phyloP scores from a whole-genome alignment of 2,797 vertebrate species.

The Odontamblyopus lacepedii region DNA sequence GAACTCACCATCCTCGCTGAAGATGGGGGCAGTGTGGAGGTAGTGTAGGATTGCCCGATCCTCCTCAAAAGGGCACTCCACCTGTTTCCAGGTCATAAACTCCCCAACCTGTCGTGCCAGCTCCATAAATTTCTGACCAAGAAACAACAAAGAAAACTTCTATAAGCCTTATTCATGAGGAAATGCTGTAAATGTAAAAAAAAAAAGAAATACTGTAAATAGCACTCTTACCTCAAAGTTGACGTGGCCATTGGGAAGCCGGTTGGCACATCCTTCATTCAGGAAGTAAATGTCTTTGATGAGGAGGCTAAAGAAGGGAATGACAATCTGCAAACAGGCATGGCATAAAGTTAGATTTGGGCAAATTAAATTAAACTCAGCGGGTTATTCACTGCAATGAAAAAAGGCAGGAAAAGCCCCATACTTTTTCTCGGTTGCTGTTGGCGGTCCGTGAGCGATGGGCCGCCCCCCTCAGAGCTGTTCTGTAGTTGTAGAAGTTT shows the following conservation, averaged over 20 bases:
- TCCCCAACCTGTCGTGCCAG: constrained; percentile 92
- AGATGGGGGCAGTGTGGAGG: constrained; percentile 90
- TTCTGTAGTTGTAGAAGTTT: constrained; percentile 96
- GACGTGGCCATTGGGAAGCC: constrained; percentile 90
- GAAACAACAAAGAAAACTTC: background rate
- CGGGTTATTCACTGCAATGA: background rate
- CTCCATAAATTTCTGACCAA: constrained; percentile 90
- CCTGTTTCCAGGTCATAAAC: constrained; percentile 95
- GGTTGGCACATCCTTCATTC: constrained; percentile 92
- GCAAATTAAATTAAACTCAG: background rate
- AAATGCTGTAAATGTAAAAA: too few species aligned
- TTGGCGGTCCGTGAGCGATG: constrained; percentile 91
- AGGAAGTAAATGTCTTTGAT: constrained; percentile 98
- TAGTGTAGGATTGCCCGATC: constrained; percentile 90
- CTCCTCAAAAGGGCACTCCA: constrained; percentile 92
- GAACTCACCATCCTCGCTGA: constrained; percentile 88
- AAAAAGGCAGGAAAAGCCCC: constrained; percentile 8
- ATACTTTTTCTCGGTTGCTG: constrained; percentile 91
- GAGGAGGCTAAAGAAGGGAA: constrained; percentile 95
- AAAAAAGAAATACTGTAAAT: background rate
- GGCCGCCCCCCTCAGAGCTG: constrained; percentile 88
- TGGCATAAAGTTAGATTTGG: background rate
- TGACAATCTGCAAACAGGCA: constrained; percentile 83
- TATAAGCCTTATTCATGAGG: too few species aligned
- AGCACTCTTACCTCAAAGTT: constrained; percentile 88